These are phyloP conservation scores for Elgonia sp. DNA, from an alignment of 2,888 invertebrate genomes.

Conservation along the genomic window DNA sequence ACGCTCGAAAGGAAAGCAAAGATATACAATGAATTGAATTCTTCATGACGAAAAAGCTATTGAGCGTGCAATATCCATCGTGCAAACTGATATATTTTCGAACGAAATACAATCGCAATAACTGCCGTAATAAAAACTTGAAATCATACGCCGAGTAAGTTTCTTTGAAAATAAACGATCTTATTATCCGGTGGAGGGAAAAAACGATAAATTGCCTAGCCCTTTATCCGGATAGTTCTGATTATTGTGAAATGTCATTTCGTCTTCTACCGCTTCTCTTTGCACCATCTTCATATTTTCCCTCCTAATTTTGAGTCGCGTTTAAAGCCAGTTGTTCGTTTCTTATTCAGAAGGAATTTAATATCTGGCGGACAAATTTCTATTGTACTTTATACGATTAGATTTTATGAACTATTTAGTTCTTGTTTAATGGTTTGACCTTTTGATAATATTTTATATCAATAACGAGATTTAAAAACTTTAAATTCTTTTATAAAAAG, in stretches of 20 bases:
- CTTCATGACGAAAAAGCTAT: slow-evolving; percentile 59
- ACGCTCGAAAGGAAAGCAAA: slow-evolving; percentile 13
- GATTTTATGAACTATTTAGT: slow-evolving; percentile 47
- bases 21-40: slow-evolving; percentile 66
- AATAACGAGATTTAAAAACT: background rate
- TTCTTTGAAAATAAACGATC: slow-evolving; percentile 68
- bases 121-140: slow-evolving; percentile 66
- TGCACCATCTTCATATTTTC: slow-evolving; percentile 59
- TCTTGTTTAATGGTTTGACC: slow-evolving; percentile 24
- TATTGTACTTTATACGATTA: slow-evolving; percentile 58
- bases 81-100: slow-evolving; percentile 56
- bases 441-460: slow-evolving; percentile 43
- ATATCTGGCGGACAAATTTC: slow-evolving; percentile 52
- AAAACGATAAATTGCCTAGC: slow-evolving; percentile 61
- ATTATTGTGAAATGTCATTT: slow-evolving; percentile 68
- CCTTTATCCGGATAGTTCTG: slow-evolving; percentile 45
- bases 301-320: slow-evolving; percentile 52
- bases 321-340: slow-evolving; percentile 56
- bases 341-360: slow-evolving; percentile 65
- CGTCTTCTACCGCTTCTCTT: slow-evolving; percentile 50
- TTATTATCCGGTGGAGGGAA: slow-evolving; percentile 55
- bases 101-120: slow-evolving; percentile 40
- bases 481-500: background rate
- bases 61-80: slow-evolving; percentile 47
- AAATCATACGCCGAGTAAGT: slow-evolving; percentile 60